These are phyloP conservation scores for Piprites chloris DNA, from an alignment of 2,113 vertebrate genomes.

Conservation along the genomic window DNA sequence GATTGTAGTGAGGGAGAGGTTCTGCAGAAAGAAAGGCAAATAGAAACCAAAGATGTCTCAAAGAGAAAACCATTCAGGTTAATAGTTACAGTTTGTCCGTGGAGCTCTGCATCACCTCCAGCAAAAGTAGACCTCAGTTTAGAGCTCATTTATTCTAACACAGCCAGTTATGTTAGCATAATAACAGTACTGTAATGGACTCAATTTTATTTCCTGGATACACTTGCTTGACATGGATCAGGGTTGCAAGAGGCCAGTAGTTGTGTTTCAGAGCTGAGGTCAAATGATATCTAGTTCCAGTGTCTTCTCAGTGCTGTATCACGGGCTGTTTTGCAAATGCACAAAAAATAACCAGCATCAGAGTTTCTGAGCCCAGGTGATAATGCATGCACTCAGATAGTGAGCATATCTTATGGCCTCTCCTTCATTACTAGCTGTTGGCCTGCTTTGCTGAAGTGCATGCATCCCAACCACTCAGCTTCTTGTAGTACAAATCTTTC, in stretches of 20 bases:
- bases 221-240: neutral
- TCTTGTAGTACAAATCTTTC: neutral
- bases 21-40: neutral
- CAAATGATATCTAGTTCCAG: neutral
- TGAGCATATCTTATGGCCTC: neutral
- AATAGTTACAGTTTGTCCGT: neutral
- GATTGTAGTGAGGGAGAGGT: neutral
- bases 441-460: neutral
- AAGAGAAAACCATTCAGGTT: neutral
- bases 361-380: neutral
- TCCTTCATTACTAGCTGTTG: neutral
- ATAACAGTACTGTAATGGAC: neutral
- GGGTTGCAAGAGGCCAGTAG: neutral
- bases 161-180: neutral
- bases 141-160: constrained; percentile 18
- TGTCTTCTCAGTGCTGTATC: neutral
- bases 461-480: neutral
- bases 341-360: neutral
- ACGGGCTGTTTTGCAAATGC: neutral
- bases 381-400: neutral
- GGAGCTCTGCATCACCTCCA: neutral
- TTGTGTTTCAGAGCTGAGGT: neutral
- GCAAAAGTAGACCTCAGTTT: neutral
- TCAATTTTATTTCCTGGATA: constrained; percentile 14
- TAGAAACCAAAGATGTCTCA: neutral